Base-by-base conservation (phyloP, 2,113 vertebrate genomes). In the Hemichromis elongatus region DNA sequence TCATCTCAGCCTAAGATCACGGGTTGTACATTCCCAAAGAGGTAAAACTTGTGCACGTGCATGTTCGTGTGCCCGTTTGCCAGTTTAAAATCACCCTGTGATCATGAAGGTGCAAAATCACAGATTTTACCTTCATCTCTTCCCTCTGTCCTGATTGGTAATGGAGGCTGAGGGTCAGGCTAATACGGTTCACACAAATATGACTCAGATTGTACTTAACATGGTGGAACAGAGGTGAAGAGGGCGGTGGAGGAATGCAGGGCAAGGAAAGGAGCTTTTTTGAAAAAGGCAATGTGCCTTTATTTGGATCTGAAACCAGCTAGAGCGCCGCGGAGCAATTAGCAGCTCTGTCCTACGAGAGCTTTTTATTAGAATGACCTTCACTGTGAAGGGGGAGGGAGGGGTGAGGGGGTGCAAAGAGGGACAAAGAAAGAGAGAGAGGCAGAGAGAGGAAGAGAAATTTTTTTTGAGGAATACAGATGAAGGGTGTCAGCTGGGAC, bases 291-390 rank as follows among this genome's bases (percentile, higher is more conserved):
- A 5, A 88, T 59, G 88, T 92, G 92, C 91, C 94, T 95, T 95
- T 95, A 94, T 93, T 90, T 94, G 93, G 90, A 92, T 92, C 90
- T 90, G 87, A 95, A 95, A 93, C 88, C 93, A 93, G 92, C 92
- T 50, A 92, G 92, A 89, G 89, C 63, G 57, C 89, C 84, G 53
- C 88, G 55, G 92, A 92, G 94, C 94, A 95, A 96, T 96, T 95
- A 95, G 92, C 90, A 90, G 92, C 90, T 86, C 77, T 77, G 90
- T 94, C 92, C 89, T 93, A 84, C 5, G 91, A 93, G 92, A 93
- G 92, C 90, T 83, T 88, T 94, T 95, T 93, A 96, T 94, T 93
- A 95, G 93, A 91, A 92, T 94, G 94, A 95, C 94, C 95, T 96
- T 96, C 95, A 95, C 86, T 80, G 81, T 66, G 80, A 86, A 53